Evolutionary conservation across 2,113 vertebrate genomes (phyloP).

Genomic region (Coptodon bakossiorum): DNA sequence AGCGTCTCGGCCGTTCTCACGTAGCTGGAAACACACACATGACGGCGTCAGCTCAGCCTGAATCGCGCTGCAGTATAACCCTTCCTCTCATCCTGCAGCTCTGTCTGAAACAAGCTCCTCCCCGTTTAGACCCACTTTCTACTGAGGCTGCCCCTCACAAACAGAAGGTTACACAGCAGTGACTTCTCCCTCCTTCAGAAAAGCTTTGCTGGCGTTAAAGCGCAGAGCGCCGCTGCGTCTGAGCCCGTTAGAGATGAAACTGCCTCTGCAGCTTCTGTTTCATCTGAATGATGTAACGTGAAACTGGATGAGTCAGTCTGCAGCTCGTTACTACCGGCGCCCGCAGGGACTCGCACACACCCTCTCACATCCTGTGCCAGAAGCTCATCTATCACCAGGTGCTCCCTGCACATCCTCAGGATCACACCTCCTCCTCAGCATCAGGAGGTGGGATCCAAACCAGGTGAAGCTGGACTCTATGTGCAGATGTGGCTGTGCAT

Average conservation of each 20-base stretch:
- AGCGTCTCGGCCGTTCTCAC: conserved; percentile 83
- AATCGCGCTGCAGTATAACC: not conserved
- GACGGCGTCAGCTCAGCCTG: not conserved
- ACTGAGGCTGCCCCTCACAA: not conserved
- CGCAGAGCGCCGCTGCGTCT: not conserved
- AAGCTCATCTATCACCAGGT: not conserved
- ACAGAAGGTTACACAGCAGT: not conserved
- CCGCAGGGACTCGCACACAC: not conserved
- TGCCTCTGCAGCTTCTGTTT: not conserved
- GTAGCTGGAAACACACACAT: conserved; percentile 80
- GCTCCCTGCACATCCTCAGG: not conserved
- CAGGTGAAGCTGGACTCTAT: not conserved
- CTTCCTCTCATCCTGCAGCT: not conserved
- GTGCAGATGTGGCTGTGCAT: not conserved
- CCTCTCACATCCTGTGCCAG: not conserved
- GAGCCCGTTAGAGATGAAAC: not conserved
- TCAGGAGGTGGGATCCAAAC: not conserved
- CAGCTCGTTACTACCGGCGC: not conserved
- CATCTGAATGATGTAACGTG: not conserved
- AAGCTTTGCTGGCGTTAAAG: not conserved
- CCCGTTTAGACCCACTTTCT: not conserved
- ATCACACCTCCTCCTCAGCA: not conserved
- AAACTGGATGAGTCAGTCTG: not conserved
- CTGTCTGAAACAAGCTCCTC: not conserved
- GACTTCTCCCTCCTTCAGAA: not conserved